Evolutionary conservation across 2,888 invertebrate species (phyloP).

Genomic region (Saturnia pavonia): DNA sequence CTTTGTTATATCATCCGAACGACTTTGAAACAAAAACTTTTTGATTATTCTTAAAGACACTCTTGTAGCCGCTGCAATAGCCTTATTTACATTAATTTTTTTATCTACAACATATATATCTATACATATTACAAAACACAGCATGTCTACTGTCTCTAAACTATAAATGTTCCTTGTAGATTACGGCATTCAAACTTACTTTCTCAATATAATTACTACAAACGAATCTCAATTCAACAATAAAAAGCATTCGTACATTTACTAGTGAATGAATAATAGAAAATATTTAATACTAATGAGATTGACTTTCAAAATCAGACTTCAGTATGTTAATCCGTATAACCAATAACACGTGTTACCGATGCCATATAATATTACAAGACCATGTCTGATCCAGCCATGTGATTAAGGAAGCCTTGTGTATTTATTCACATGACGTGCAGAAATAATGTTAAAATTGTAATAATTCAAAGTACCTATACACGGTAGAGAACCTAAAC

Average conservation of each 20-base stretch:
- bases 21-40: too few species aligned
- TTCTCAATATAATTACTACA: too few species aligned
- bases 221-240: not conserved
- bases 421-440: not conserved
- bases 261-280: constrained; percentile 9
- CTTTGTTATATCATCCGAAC: too few species aligned
- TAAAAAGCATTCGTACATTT: not conserved
- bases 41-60: too few species aligned
- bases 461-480: not conserved
- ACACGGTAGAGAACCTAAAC: not conserved
- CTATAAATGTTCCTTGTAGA: too few species aligned
- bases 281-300: constrained; percentile 19
- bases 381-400: constrained; percentile 5
- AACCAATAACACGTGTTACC: constrained; percentile 29
- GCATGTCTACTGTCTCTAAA: too few species aligned
- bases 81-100: too few species aligned
- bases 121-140: too few species aligned
- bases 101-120: too few species aligned
- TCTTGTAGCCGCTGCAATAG: too few species aligned
- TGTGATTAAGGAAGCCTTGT: constrained; percentile 8
- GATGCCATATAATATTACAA: constrained; percentile 36
- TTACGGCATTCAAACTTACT: too few species aligned
- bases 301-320: constrained; percentile 26
- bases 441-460: not conserved
- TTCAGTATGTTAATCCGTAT: constrained; percentile 23